These are phyloP conservation scores for Chironomus tepperi DNA, from an alignment of 1,140 invertebrate genomes.

Conservation along the genomic window DNA sequence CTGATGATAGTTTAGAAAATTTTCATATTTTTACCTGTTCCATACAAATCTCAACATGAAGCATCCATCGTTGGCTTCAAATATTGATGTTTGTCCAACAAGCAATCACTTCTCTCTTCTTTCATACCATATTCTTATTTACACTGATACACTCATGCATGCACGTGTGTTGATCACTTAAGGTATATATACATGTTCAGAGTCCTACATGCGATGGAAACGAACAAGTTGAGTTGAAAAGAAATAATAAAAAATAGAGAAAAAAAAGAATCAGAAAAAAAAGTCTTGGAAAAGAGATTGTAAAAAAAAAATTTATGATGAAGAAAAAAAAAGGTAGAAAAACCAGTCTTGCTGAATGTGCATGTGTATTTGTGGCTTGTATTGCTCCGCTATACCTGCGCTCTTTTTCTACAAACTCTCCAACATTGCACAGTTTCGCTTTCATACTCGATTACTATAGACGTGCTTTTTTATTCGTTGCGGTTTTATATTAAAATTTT, in stretches of 20 bases:
- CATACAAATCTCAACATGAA: conserved; percentile 1
- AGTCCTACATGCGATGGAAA: neutral
- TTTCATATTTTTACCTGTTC: conserved; percentile 8
- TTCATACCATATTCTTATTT: neutral
- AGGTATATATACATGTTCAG: no score
- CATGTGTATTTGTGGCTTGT: neutral
- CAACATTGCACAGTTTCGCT: conserved; percentile 11
- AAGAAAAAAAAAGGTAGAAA: conserved; percentile 5
- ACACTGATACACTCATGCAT: neutral
- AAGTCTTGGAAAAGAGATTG: conserved; percentile 7
- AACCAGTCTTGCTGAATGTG: neutral
- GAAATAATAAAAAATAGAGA: neutral
- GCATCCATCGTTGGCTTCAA: neutral
- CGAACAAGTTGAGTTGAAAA: neutral
- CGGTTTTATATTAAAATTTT: neutral
- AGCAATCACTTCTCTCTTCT: neutral
- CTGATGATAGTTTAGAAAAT: neutral
- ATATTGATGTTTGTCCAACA: conserved; percentile 7
- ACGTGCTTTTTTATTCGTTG: neutral
- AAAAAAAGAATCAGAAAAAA: neutral
- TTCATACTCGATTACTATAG: neutral
- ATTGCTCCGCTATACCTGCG: neutral
- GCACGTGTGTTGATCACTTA: neutral
- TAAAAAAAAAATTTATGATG: neutral
- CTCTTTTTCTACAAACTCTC: neutral